Evolutionary conservation across 1,140 invertebrate genomes (phyloP).

Genomic region (Cataglyphis hispanica): DNA sequence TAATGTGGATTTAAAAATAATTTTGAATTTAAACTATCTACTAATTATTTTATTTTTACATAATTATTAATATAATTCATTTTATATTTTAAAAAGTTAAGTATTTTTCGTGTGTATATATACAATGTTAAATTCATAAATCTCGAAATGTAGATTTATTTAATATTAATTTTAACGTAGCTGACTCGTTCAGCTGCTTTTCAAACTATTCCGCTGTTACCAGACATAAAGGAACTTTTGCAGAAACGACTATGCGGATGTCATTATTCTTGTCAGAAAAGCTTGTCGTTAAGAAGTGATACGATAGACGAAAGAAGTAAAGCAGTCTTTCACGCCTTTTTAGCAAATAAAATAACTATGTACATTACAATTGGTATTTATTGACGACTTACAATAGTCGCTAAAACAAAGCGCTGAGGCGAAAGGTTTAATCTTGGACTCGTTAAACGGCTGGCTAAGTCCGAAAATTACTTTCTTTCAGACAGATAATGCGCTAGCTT

Average conservation of each 20-base stretch:
- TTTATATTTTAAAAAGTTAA: no score
- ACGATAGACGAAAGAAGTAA: slow-evolving; percentile 7
- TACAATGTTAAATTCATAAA: no score
- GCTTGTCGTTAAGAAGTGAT: not conserved
- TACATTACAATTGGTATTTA: slow-evolving; percentile 18
- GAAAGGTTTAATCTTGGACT: slow-evolving; percentile 42
- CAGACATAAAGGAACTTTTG: not conserved
- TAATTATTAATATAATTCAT: no score
- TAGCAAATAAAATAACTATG: not conserved
- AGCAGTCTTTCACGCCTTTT: not conserved
- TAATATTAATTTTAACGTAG: no score
- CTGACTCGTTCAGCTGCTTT: no score
- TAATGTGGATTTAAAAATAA: not conserved
- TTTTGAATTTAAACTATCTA: not conserved
- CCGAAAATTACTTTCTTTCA: slow-evolving; percentile 71
- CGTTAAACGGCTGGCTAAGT: slow-evolving; percentile 59
- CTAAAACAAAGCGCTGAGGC: slow-evolving; percentile 13
- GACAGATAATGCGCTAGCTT: slow-evolving; percentile 63
- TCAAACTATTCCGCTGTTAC: slow-evolving; percentile 8
- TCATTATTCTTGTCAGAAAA: slow-evolving; percentile 16
- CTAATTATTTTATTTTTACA: not conserved
- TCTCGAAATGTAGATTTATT: no score
- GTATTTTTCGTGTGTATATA: no score
- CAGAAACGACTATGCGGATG: slow-evolving; percentile 4
- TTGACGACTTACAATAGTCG: slow-evolving; percentile 36